Evolutionary conservation across 2,113 vertebrate species (phyloP), one percentile per base, ranked within the genome.

Genomic region (Anseranas semipalmata): DNA sequence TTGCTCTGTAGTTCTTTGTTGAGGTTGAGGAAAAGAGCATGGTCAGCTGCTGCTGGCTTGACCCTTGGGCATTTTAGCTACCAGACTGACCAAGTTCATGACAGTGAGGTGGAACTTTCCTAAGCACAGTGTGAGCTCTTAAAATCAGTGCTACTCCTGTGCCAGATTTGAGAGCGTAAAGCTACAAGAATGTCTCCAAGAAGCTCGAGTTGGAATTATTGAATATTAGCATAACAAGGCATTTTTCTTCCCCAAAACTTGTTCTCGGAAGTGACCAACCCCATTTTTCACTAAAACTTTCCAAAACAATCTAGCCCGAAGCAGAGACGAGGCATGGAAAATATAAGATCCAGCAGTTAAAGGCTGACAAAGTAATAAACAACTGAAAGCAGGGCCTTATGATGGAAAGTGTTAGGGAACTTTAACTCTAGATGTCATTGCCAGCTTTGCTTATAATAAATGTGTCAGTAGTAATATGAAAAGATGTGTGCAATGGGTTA

Each of bases 381-480:
- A 96, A 85, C 62, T 92, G 76, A 70, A 96, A 96, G 71, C 73
- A 88, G 21, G 58, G 80, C 77, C 89, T 96, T 96, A 87, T 76
- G 84, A 95, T 27, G 8, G 74, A 92, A 96, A 95, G 89, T 76
- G 86, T 85, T 89, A 63, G 74, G 58, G 73, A 93, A 73, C 70
- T 92, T 89, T 79, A 94, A 87, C 84, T 96, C 73, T 95, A 81
- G 46, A 95, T 96, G 80, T 97, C 90, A 93, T 92, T 95, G 84
- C 77, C 59, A 89, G 89, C 86, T 95, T 96, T 95, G 80, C 84
- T 95, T 96, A 67, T 82, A 96, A 87, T 95, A 93, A 96, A 91
- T 70, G 77, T 92, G 94, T 94, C 94, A 95, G 95, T 91, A 95
- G 86, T 88, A 91, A 81, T 85, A 80, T 84, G 85, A 87, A 95